A percentile compares a stretch with the other conserved stretches of the same genome.
Conservation (phyloP, 2,888 invertebrate genomes). For the Lycia hirtaria region DNA sequence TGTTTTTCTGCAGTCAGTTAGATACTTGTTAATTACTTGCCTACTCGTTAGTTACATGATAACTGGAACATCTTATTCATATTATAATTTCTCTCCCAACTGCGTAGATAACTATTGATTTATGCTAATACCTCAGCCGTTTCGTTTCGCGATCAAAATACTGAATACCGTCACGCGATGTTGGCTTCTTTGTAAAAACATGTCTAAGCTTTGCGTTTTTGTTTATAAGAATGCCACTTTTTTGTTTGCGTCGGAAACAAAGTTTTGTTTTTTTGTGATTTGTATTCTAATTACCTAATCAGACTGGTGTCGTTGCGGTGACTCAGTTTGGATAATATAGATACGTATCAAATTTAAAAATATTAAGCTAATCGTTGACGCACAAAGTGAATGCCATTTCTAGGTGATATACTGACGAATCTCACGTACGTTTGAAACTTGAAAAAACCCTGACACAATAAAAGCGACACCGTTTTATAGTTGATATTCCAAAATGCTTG, state of each 20-base stretch:
- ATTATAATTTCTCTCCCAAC: slow-evolving; percentile 34
- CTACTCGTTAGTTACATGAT: too few relatives aligned
- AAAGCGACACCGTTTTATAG: too few relatives aligned
- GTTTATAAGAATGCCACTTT: slow-evolving; percentile 14
- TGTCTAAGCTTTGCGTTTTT: slow-evolving; percentile 33
- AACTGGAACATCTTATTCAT: slow-evolving; percentile 3
- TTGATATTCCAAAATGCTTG: too few relatives aligned
- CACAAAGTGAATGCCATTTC: too few relatives aligned
- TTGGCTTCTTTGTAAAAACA: slow-evolving; percentile 37
- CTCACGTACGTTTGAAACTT: too few relatives aligned
- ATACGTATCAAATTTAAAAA: too few relatives aligned
- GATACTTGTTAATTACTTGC: too few relatives aligned
- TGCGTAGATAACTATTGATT: slow-evolving; percentile 62
- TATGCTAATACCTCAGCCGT: slow-evolving; percentile 56
- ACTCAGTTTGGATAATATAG: slow-evolving; percentile 9
- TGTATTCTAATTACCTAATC: slow-evolving; percentile 18
- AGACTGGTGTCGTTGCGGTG: slow-evolving; percentile 1
- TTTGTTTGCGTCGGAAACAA: slow-evolving; percentile 20
- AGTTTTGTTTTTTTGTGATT: slow-evolving; percentile 14
- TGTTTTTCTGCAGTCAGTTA: too few relatives aligned
- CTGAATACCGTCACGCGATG: slow-evolving; percentile 60
- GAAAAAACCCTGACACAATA: too few relatives aligned
- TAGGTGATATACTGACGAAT: too few relatives aligned
- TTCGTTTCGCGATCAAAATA: slow-evolving; percentile 60
- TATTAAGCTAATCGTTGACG: too few relatives aligned